A percentile compares a stretch with the other conserved stretches of the same genome.
phyloP scores from a whole-genome alignment of 2,113 vertebrate genomes.

The Ammospiza nelsoni region DNA sequence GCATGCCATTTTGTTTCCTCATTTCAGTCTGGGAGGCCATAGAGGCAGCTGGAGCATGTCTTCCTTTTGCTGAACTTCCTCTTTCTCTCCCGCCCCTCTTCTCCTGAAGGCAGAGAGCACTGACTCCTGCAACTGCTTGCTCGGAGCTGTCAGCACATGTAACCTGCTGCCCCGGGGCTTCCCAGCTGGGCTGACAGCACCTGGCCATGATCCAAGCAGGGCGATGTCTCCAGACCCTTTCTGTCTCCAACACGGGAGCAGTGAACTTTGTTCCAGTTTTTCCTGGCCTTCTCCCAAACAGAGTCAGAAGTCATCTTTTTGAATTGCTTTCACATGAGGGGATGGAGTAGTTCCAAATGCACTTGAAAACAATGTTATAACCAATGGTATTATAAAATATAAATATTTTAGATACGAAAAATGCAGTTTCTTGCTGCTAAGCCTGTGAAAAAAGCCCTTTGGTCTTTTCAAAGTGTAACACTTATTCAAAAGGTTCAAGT shows the following conservation, averaged over 20 bases:
- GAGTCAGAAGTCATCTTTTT: neutral
- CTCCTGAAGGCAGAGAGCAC: neutral
- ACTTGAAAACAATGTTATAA: neutral
- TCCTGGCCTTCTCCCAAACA: neutral
- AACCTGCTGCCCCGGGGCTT: neutral
- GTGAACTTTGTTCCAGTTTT: conserved; percentile 17
- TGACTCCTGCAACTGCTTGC: neutral
- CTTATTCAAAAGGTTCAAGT: neutral
- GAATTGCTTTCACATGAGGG: neutral
- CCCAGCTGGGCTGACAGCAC: neutral
- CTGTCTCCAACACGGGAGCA: neutral
- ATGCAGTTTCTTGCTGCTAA: neutral
- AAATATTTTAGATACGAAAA: neutral
- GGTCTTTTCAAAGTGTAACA: neutral
- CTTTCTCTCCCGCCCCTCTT: neutral
- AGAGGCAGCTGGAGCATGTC: neutral
- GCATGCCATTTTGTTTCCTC: neutral
- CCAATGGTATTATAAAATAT: neutral
- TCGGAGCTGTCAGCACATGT: neutral
- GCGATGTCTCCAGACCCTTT: neutral
- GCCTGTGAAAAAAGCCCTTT: neutral
- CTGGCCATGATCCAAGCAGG: neutral
- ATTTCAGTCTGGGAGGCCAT: neutral
- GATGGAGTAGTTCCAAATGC: neutral
- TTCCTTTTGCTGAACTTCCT: neutral